Conservation (phyloP, 2,113 vertebrate genomes). For the Tragelaphus strepsiceros region DNA sequence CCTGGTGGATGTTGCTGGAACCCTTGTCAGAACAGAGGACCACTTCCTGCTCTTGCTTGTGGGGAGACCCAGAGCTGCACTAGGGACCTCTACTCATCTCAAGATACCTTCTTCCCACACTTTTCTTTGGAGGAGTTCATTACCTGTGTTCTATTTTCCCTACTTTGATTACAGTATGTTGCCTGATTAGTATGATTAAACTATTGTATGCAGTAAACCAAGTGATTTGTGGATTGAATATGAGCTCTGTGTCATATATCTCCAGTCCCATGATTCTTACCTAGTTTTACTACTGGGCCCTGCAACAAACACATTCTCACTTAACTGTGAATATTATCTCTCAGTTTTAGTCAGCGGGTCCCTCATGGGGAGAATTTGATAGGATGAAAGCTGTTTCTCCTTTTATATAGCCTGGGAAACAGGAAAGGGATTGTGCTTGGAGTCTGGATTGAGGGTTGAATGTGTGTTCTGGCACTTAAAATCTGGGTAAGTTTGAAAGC, state of each 20-base stretch:
- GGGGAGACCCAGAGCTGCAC: background rate
- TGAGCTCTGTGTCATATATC: background rate
- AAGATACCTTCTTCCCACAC: background rate
- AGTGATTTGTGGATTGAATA: background rate
- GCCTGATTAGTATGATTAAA: background rate
- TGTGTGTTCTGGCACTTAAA: background rate
- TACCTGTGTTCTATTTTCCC: background rate
- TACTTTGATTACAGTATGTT: background rate
- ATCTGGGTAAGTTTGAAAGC: conserved; percentile 9
- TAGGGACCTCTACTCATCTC: background rate
- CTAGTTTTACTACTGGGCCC: background rate
- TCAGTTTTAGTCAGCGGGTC: background rate
- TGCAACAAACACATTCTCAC: background rate
- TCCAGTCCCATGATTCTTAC: background rate
- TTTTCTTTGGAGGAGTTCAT: background rate
- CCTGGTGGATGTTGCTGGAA: background rate
- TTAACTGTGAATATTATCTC: background rate
- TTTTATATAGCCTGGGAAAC: background rate
- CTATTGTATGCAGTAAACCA: background rate
- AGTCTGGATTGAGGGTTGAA: background rate
- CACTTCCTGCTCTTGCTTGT: background rate
- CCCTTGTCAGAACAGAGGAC: background rate
- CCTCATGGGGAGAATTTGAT: background rate
- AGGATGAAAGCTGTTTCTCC: background rate
- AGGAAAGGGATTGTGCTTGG: background rate